phyloP scores from a whole-genome alignment of 2,888 invertebrate genomes.

The Ryuthela nishihirai region DNA sequence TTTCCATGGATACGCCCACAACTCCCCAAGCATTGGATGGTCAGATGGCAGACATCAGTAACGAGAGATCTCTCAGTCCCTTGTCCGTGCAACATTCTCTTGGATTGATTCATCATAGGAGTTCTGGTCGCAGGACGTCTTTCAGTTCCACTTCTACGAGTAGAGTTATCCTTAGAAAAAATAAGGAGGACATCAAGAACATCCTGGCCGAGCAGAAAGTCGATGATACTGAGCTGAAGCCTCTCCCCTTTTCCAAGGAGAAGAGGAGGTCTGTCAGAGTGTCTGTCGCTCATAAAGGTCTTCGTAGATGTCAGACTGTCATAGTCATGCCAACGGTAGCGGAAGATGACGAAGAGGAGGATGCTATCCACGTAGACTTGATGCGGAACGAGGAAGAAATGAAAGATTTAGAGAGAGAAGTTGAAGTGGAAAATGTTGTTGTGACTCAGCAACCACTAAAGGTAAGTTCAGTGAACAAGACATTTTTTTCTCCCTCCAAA shows the following conservation, averaged over 20 bases:
- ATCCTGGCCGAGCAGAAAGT: conserved; percentile 7
- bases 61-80: conserved; percentile 1
- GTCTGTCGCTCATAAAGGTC: conserved; percentile 16
- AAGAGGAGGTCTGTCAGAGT: conserved; percentile 24
- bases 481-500: too few relatives aligned
- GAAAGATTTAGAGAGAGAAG: conserved; percentile 23
- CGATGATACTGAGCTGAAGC: neutral
- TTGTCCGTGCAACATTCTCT: too few relatives aligned
- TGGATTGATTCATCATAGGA: too few relatives aligned
- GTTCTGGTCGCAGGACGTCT: conserved; percentile 12
- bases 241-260: neutral
- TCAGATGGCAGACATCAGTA: too few relatives aligned
- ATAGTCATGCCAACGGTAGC: conserved; percentile 30
- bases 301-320: conserved; percentile 27
- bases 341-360: conserved; percentile 22
- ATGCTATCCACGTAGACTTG: neutral
- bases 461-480: too few relatives aligned
- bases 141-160: conserved; percentile 22
- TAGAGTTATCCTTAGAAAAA: conserved; percentile 18
- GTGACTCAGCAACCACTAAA: conserved; percentile 22
- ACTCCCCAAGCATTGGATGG: too few relatives aligned
- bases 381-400: conserved; percentile 13
- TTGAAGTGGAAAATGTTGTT: conserved; percentile 25
- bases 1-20: too few relatives aligned
- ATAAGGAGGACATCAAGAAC: conserved; percentile 11